phyloP scores from a whole-genome alignment of 2,113 vertebrate genomes.

The Promerops cafer region DNA sequence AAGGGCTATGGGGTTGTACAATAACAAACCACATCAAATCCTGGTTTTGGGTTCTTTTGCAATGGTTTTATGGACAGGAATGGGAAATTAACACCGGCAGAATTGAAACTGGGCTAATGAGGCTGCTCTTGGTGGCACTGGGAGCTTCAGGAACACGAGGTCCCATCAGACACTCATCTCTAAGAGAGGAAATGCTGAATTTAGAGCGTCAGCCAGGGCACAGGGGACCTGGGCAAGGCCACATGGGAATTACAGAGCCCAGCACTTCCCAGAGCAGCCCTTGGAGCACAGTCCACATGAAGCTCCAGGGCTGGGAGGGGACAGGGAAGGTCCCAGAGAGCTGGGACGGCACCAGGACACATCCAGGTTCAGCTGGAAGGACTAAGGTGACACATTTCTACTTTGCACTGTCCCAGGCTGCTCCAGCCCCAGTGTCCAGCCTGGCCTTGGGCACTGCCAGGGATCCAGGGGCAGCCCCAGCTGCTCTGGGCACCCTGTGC shows the following conservation, averaged over 20 bases:
- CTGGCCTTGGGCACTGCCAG: background rate
- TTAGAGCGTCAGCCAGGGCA: background rate
- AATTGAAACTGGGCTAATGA: background rate
- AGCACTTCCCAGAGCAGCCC: background rate
- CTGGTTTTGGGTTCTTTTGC: background rate
- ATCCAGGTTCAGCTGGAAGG: background rate
- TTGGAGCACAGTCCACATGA: background rate
- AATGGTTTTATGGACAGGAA: background rate
- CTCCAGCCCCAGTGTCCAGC: background rate
- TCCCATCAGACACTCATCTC: background rate
- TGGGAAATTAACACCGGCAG: background rate
- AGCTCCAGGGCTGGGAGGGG: background rate
- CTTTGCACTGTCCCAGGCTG: background rate
- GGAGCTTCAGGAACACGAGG: background rate
- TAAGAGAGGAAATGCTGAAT: background rate
- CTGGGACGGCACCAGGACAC: fast-evolving
- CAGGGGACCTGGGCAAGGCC: fast-evolving
- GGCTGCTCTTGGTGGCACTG: background rate
- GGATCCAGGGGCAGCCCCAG: background rate
- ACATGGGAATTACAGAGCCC: fast-evolving
- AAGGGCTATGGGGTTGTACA: background rate
- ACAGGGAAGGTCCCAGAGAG: background rate
- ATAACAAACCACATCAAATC: background rate
- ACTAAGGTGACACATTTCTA: background rate
- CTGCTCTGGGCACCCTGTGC: background rate